Conservation (phyloP, 2,888 invertebrate species). For the Chesias legatella region DNA sequence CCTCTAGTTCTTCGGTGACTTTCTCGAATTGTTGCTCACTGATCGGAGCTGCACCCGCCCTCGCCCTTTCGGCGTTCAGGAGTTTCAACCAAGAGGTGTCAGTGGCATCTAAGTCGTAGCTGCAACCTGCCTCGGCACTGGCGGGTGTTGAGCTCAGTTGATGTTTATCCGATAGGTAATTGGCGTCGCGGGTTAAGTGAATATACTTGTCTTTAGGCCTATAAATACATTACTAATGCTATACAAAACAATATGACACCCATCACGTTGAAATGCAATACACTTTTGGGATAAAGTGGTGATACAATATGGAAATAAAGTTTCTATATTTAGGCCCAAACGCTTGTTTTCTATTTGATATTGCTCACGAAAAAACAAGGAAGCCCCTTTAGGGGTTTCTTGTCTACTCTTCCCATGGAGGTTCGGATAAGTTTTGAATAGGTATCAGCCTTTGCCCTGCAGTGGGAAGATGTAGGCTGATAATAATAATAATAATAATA, state of each 20-base stretch:
- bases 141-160: conserved; percentile 92
- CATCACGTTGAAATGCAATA: background rate
- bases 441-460: too few species aligned
- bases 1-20: conserved; percentile 95
- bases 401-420: too few species aligned
- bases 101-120: conserved; percentile 96
- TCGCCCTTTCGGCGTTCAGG: conserved; percentile 92
- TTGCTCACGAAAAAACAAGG: too few species aligned
- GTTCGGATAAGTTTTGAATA: too few species aligned
- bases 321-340: too few species aligned
- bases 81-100: conserved; percentile 94
- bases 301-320: too few species aligned
- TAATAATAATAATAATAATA: too few species aligned
- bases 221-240: conserved; percentile 36
- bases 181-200: conserved; percentile 93
- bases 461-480: too few species aligned
- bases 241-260: background rate
- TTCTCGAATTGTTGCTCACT: conserved; percentile 94
- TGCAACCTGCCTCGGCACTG: conserved; percentile 94
- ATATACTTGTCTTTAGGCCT: conserved; percentile 96
- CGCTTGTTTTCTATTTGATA: too few species aligned
- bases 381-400: too few species aligned
- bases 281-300: background rate
- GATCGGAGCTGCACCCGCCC: conserved; percentile 86
- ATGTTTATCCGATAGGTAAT: conserved; percentile 91